These are phyloP conservation scores for Sphaerodactylus townsendi DNA, from an alignment of 2,113 vertebrate genomes.

Conservation along the genomic window DNA sequence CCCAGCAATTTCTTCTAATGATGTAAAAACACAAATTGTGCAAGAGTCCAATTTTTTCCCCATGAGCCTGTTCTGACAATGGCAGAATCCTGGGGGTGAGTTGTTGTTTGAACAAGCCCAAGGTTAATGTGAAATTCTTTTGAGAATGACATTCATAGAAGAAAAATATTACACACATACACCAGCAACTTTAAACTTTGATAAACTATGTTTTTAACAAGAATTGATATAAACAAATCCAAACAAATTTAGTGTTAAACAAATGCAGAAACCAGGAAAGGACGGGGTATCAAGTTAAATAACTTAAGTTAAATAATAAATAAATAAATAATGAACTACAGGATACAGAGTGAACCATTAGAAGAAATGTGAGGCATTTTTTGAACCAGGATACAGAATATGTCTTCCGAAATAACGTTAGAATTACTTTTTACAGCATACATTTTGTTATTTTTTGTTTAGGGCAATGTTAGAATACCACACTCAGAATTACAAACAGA, in stretches of 20 bases:
- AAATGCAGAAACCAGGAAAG: neutral
- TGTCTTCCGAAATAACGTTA: neutral
- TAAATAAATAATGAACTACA: no score
- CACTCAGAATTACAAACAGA: neutral
- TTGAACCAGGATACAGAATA: neutral
- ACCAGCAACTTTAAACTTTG: neutral
- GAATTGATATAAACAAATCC: neutral
- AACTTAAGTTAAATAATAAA: no score
- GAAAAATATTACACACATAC: neutral
- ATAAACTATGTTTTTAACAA: neutral
- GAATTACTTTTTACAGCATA: neutral
- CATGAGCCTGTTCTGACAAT: neutral
- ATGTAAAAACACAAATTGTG: neutral
- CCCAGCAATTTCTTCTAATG: neutral
- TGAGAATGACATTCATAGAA: neutral
- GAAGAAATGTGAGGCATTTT: neutral
- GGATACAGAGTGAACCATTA: neutral
- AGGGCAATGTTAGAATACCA: neutral
- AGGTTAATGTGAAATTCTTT: neutral
- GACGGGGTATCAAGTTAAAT: no score
- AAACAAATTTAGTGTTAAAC: neutral
- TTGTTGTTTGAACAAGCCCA: neutral
- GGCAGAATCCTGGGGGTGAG: neutral
- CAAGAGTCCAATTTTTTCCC: neutral
- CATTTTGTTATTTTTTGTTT: neutral